Base-by-base conservation (phyloP, 2,113 vertebrate species). In the Nettapus auritus region DNA sequence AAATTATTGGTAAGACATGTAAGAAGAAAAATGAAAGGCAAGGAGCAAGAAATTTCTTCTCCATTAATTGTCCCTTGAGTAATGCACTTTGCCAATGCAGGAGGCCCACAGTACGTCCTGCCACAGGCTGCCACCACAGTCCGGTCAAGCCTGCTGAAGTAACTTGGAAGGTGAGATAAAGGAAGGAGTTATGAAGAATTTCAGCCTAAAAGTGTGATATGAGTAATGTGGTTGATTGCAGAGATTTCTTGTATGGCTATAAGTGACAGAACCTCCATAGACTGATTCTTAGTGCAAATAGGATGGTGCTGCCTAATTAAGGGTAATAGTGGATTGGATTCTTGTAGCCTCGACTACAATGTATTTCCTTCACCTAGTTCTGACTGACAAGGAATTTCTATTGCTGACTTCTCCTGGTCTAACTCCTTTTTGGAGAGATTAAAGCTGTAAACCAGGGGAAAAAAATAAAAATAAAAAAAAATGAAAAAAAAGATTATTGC, bases 301-400 rank as follows among this genome's bases (percentile, higher is more conserved):
- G 23, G 22, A 31, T 62, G 40, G 17, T 71, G 28, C 36, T 88
- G 50, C 16, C 26, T 66, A 76, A 70, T 26, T 33, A 69, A 59
- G 28, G 44, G 11, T n/a, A 38, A 28, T 33, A 80, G 29, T 25
- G 18, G 10, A 34, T 75, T 59, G 48, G 36, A 69, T 40, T 84
- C 80, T 29, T 70, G 52, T 0, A 0, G 55, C 15, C 5, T 48
- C 25, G 66, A 34, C 9, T 4, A 3, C 53, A 2, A 33, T 33
- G 5, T 52, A 14, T 87, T 64, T 57, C 68, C 26, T 82, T 87
- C 34, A 44, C 7, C 28, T 82, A 74, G 25, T 79, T 75, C 31
- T 33, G 56, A 29, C 4, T 34, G 17, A 73, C 56, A 20, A 52
- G 33, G 28, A 59, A 26, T 60, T 76, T 70, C 17, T 67, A 0